A percentile compares a stretch with the other conserved stretches of the same genome.
These are phyloP conservation scores for Cariama cristata DNA, from an alignment of 2,113 vertebrate species.

Conservation along the genomic window DNA sequence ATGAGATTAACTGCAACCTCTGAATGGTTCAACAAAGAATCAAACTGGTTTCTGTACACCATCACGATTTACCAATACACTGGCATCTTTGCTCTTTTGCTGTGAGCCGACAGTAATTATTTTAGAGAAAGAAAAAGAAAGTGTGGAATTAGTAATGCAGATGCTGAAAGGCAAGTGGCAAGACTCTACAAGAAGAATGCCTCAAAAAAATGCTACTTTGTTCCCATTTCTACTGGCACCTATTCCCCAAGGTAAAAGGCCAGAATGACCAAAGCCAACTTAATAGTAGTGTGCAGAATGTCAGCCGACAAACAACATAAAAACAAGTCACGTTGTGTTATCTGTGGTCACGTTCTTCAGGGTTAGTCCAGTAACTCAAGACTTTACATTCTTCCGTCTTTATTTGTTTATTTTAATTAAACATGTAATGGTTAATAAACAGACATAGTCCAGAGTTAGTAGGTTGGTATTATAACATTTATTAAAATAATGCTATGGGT, in stretches of 20 bases:
- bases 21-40: slow-evolving; percentile 75
- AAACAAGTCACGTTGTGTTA: slow-evolving; percentile 90
- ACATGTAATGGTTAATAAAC: slow-evolving; percentile 94
- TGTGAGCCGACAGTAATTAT: slow-evolving; percentile 74
- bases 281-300: slow-evolving; percentile 73
- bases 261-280: slow-evolving; percentile 72
- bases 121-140: slow-evolving; percentile 73
- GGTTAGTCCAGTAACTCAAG: slow-evolving; percentile 86
- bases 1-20: not conserved
- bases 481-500: slow-evolving; percentile 94
- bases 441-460: slow-evolving; percentile 96
- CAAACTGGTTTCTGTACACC: slow-evolving; percentile 76
- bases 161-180: slow-evolving; percentile 87
- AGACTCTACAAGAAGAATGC: slow-evolving; percentile 78
- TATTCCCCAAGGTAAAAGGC: slow-evolving; percentile 55
- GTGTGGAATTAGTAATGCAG: slow-evolving; percentile 92
- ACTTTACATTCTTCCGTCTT: slow-evolving; percentile 79
- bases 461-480: slow-evolving; percentile 97
- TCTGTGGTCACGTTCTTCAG: slow-evolving; percentile 87
- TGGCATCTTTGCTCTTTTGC: slow-evolving; percentile 54
- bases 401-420: slow-evolving; percentile 85
- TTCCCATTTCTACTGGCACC: slow-evolving; percentile 71
- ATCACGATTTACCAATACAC: not conserved
- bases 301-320: slow-evolving; percentile 83
- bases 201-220: slow-evolving; percentile 63